Evolutionary conservation across 2,113 vertebrate species (phyloP).

Genomic region (Apteryx owenii): DNA sequence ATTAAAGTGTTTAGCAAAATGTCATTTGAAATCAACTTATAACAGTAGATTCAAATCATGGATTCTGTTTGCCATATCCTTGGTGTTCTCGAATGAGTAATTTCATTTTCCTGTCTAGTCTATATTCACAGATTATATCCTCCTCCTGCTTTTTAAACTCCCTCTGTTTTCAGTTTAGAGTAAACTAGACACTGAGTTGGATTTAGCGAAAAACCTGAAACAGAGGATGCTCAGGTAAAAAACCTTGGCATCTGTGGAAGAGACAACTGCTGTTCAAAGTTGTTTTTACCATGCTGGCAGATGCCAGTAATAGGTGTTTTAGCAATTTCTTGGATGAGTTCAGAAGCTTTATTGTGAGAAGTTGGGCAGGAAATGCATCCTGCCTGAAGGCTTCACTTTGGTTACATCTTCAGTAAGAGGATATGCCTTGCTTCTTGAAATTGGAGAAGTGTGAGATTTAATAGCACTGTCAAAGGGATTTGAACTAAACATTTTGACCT

Average conservation of each 20-base stretch:
- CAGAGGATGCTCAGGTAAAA: fast-evolving
- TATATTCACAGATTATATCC: fast-evolving
- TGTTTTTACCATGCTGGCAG: neutral
- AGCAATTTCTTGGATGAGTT: neutral
- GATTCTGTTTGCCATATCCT: neutral
- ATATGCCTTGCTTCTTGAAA: fast-evolving
- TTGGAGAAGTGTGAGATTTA: neutral
- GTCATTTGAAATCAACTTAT: neutral
- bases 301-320: neutral
- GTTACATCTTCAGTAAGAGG: neutral
- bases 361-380: neutral
- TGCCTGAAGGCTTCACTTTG: neutral
- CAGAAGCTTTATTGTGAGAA: neutral
- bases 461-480: neutral
- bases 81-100: neutral
- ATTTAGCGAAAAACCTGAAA: neutral
- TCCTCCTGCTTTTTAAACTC: neutral
- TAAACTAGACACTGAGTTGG: neutral
- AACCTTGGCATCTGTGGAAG: neutral
- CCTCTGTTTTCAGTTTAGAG: neutral
- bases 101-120: neutral
- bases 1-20: neutral
- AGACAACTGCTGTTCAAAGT: neutral
- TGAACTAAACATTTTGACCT: neutral
- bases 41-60: fast-evolving